Base-by-base conservation (phyloP, 37 sponge, comb jelly and placozoan species). In the Cliona cf. orientalis region DNA sequence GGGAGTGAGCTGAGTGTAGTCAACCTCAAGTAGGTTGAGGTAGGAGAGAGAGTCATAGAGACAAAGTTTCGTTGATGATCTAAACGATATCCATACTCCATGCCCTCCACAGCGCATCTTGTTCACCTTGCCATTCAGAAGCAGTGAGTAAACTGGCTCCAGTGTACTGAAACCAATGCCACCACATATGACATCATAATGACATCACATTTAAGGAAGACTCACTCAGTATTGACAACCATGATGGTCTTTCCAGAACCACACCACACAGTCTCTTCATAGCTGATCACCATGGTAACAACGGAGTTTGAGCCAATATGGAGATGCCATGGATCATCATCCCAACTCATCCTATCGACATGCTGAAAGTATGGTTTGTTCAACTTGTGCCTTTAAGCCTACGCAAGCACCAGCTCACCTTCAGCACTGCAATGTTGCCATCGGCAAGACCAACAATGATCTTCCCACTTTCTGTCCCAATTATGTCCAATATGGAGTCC, bases 391-490 rank as follows among this genome's bases (percentile, higher is more conserved):
- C 2, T 3, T 5, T 38, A 6, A 5, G 19, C 38, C 29, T 29
- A 9, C 14, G 28, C 12, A 3, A 25, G 43, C 23, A 41, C 44
- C 1, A 5, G 31, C 34, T 40, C 57, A 87, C 89, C 89, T 82
- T 64, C 7, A 91, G 34, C 7, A 79, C 61, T 21, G 88, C 84
- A 0, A 92, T 37, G 32, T 46, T 64, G 11, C 88, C 92, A 65
- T 92, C 88, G 75, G 92, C 92, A n/a, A 87, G 65, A 57, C 69
- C 92, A 44, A 58, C 74, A 78, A 76, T 82, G 4, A 87, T 68
- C 23, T 6, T 29, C 9, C 63, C 62, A 46, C 28, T 44, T 3
- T 63, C 66, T 37, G 59, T 42, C 6, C 53, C 69, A 40, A 44
- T 61, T 1, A 91, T 55, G 62, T 72, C 80, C 40, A 92, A 49